A percentile compares a stretch with the other conserved stretches of the same genome.
These are phyloP conservation scores for Aleiodes leptofemur DNA, from an alignment of 2,888 invertebrate genomes.

Conservation along the genomic window DNA sequence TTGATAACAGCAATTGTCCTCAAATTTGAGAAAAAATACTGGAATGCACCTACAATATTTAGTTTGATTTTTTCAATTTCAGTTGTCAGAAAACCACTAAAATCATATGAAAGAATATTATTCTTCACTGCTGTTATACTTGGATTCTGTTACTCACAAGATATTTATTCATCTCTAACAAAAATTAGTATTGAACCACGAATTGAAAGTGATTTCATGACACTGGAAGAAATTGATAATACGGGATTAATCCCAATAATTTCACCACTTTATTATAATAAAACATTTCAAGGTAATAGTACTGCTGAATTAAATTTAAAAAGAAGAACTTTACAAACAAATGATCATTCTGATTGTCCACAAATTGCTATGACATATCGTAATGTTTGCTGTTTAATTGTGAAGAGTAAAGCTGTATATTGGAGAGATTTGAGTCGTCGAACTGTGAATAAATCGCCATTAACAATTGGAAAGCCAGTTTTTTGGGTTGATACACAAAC, in stretches of 20 bases:
- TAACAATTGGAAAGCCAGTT: slow-evolving; percentile 41
- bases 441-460: neutral
- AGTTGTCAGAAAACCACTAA: slow-evolving; percentile 19
- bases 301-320: slow-evolving; percentile 34
- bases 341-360: slow-evolving; percentile 38
- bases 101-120: slow-evolving; percentile 46
- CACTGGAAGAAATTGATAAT: slow-evolving; percentile 50
- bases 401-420: neutral
- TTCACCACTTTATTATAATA: slow-evolving; percentile 16
- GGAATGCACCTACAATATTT: slow-evolving; percentile 44
- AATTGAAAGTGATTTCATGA: slow-evolving; percentile 33
- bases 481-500: slow-evolving; percentile 47
- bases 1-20: slow-evolving; percentile 21
- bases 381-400: slow-evolving; percentile 17
- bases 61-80: slow-evolving; percentile 48
- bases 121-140: slow-evolving; percentile 45
- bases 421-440: neutral
- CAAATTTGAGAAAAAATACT: slow-evolving; percentile 42
- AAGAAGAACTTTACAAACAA: slow-evolving; percentile 32
- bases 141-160: slow-evolving; percentile 48
- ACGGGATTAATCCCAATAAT: slow-evolving; percentile 49
- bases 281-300: slow-evolving; percentile 38
- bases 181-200: slow-evolving; percentile 31
- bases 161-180: slow-evolving; percentile 50
- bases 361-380: slow-evolving; percentile 45